phyloP scores from a whole-genome alignment of 92 coral and sea anemone species.

The Epizoanthus ramosus region DNA sequence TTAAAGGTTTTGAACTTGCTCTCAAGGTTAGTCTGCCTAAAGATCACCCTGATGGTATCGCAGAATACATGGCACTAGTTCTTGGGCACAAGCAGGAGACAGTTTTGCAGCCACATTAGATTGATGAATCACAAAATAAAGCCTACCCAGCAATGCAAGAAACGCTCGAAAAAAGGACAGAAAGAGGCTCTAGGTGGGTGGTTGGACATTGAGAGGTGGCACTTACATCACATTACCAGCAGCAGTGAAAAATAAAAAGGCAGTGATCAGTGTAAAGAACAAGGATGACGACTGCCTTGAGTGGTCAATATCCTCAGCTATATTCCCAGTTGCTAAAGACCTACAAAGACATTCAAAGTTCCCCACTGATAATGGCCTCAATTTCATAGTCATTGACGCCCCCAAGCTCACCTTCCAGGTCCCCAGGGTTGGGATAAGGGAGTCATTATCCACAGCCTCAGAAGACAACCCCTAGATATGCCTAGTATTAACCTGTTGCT shows the following conservation, averaged over 20 bases:
- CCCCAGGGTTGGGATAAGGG: no score
- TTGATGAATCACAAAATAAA: background rate
- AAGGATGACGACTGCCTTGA: conserved; percentile 52
- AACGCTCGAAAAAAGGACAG: no score
- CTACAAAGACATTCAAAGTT: conserved; percentile 22
- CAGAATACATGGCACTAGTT: background rate
- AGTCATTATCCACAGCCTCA: no score
- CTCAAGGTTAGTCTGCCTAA: background rate
- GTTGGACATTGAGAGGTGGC: no score
- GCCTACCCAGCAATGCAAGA: no score
- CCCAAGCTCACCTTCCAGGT: no score
- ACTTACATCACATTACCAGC: background rate
- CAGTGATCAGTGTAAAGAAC: conserved; percentile 49
- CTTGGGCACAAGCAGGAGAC: background rate
- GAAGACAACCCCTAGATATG: no score
- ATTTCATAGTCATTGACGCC: conserved; percentile 18
- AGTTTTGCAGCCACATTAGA: background rate
- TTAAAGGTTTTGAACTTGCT: no score
- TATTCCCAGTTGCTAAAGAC: conserved; percentile 17
- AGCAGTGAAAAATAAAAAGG: conserved; percentile 41
- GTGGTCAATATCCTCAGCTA: conserved; percentile 51
- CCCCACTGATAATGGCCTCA: conserved; percentile 27
- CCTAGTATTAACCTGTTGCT: no score
- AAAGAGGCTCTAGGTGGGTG: no score
- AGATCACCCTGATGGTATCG: background rate